These are phyloP conservation scores for Rhinogobio ventralis DNA, from an alignment of 2,797 vertebrate species.

Conservation along the genomic window DNA sequence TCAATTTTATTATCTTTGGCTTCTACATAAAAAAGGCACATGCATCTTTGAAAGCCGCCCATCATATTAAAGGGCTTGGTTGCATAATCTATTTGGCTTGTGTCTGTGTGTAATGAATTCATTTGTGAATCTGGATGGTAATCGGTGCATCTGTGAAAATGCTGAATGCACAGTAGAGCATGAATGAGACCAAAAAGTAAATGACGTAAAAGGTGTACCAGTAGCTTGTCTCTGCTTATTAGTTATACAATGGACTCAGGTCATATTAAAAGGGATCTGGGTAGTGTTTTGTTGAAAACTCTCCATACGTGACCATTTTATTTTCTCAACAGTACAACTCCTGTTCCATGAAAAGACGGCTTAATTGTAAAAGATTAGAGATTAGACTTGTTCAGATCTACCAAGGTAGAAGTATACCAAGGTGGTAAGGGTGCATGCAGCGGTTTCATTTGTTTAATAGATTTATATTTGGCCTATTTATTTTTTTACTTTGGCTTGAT, in stretches of 20 bases:
- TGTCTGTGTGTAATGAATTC: constrained; percentile 31
- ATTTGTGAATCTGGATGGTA: constrained; percentile 20
- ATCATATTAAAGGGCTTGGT: constrained; percentile 12
- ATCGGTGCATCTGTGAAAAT: constrained; percentile 33
- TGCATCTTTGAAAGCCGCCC: neutral
- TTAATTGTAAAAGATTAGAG: neutral
- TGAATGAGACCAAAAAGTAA: constrained; percentile 29
- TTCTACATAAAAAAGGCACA: neutral
- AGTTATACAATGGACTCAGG: constrained; percentile 30
- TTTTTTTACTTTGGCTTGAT: neutral
- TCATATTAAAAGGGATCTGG: constrained; percentile 28
- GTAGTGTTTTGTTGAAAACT: constrained; percentile 34
- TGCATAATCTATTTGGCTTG: constrained; percentile 13
- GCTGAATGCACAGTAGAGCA: constrained; percentile 31
- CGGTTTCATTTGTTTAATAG: neutral
- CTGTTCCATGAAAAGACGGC: neutral
- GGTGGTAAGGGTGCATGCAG: neutral
- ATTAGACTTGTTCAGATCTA: constrained; percentile 2
- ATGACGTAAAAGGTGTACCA: constrained; percentile 47
- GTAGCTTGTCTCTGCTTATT: constrained; percentile 24
- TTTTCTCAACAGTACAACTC: constrained; percentile 15
- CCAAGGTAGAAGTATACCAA: neutral
- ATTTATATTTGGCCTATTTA: neutral
- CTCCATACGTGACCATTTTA: constrained; percentile 31
- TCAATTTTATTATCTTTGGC: constrained; percentile 27